Evolutionary conservation across 1,140 invertebrate genomes (phyloP).

Genomic region (Camponotus pennsylvanicus): DNA sequence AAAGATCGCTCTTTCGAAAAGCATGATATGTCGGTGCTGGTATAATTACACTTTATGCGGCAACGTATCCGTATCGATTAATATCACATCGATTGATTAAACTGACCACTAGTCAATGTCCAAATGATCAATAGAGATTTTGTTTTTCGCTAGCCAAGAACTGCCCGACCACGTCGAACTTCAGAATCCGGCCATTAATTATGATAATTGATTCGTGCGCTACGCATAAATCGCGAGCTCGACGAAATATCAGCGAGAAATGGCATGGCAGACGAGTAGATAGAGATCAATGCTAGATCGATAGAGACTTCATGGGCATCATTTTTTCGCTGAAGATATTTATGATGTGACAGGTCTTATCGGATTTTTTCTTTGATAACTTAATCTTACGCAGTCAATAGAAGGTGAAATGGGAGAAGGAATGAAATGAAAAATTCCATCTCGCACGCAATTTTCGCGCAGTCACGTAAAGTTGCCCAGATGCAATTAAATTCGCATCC

Average conservation of each 20-base stretch:
- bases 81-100: constrained; percentile 74
- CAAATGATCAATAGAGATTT: constrained; percentile 67
- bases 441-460: constrained; percentile 13
- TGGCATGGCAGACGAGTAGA: background rate
- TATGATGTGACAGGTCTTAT: background rate
- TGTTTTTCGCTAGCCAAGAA: constrained; percentile 58
- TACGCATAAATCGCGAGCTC: constrained; percentile 39
- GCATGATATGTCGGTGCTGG: constrained; percentile 8
- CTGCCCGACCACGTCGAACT: constrained; percentile 22
- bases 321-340: constrained; percentile 1
- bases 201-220: constrained; percentile 71
- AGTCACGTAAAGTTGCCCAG: background rate
- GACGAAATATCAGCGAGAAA: constrained; percentile 22
- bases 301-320: constrained; percentile 5
- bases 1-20: constrained; percentile 34
- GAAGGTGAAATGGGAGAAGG: too few relatives aligned
- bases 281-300: background rate
- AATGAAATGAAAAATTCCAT: background rate
- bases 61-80: constrained; percentile 69
- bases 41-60: constrained; percentile 62
- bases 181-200: constrained; percentile 66
- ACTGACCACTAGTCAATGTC: constrained; percentile 56
- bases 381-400: background rate
- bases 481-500: constrained; percentile 42
- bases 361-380: constrained; percentile 31